phyloP scores from a whole-genome alignment of 2,113 vertebrate genomes.

The Recurvirostra avosetta region DNA sequence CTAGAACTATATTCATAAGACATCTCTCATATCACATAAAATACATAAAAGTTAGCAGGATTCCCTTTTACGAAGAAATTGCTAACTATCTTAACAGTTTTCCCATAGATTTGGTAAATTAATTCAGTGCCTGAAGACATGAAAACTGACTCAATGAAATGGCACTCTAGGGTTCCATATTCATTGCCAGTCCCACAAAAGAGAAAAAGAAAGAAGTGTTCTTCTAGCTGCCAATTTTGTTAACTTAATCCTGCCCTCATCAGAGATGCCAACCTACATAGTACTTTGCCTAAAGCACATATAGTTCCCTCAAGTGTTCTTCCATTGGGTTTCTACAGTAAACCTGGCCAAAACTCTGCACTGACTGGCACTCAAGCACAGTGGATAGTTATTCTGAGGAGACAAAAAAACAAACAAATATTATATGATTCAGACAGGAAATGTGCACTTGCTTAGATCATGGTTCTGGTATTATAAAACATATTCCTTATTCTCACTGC shows the following conservation, averaged over 20 bases:
- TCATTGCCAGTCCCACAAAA: neutral
- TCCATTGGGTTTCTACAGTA: neutral
- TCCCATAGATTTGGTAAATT: neutral
- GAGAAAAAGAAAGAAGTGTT: neutral
- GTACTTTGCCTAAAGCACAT: neutral
- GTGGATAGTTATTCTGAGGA: neutral
- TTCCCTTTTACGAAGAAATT: neutral
- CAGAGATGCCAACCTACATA: neutral
- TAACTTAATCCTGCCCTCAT: neutral
- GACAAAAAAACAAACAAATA: neutral
- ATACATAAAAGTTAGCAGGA: neutral
- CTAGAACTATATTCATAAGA: neutral
- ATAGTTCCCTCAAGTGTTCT: neutral
- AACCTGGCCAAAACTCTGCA: neutral
- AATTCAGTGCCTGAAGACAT: neutral
- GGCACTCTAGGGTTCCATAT: neutral
- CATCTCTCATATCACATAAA: neutral
- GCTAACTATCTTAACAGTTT: neutral
- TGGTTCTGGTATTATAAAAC: neutral
- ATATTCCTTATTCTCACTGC: neutral
- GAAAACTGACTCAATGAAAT: neutral
- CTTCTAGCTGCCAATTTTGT: neutral
- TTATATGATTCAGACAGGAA: neutral
- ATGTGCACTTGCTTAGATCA: neutral
- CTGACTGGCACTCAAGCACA: neutral